Evolutionary conservation across 2,888 invertebrate genomes (phyloP), one percentile per base, ranked within the genome.

Genomic region (Andrena minutula): DNA sequence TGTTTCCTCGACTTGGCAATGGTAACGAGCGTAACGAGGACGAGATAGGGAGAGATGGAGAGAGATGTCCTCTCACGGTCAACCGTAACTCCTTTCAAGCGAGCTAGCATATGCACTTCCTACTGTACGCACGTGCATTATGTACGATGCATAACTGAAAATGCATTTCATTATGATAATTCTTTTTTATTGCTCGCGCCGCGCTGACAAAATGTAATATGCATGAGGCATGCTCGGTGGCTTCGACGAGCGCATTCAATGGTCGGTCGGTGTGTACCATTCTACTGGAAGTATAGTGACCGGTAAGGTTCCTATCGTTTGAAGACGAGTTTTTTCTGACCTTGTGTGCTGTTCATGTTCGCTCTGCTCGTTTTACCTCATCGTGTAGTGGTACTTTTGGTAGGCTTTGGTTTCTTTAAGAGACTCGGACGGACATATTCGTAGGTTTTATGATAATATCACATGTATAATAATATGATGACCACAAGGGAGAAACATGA

Each of bases 141-240:
- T 53, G 64, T 35, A 30, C 56, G 61, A 16, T 28, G 56, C 58
- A 63, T 49, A 32, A 23, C 58, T 61, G 82, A 41, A 66, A 82
- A 82, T 75, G 79, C 75, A 86, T 79, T 82, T 70, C 79, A 79
- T 84, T 86, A 81, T 66, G 79, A 64, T 83, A 83, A 72, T 83
- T 60, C 61, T 70, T 81, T 75, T 79, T 79, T 75, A 81, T 79
- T 79, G 69, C 63, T 53, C 28, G 71, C 64, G 61, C 49, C 23
- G 72, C 75, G 63, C 49, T 74, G 63, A 73, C 79, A 70, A 69
- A 72, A 84, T 84, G 77, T 61, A 85, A 82, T 82, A 85, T 85
- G 79, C 74, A 82, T 75, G 82, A 78, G 53, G 35, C 30, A 63
- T 23, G 28, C 56, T 26, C 58, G 41, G 23, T 26, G 30, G 23